phyloP scores from a whole-genome alignment of 2,888 invertebrate genomes.

The Unio delphinus region DNA sequence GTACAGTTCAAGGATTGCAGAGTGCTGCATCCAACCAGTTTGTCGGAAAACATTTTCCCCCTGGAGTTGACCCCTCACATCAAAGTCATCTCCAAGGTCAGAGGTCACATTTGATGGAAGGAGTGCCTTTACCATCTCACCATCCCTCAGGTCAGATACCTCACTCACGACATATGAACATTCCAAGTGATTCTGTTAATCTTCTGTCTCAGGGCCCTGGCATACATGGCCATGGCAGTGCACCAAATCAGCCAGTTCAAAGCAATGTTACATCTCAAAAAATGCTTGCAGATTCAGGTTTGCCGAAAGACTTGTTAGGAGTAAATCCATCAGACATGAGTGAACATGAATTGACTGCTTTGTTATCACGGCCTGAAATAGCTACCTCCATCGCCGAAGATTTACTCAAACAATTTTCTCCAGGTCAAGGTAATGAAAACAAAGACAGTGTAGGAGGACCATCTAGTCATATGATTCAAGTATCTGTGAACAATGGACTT shows the following conservation, averaged over 20 bases:
- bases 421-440: slow-evolving; percentile 1
- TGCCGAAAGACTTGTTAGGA: slow-evolving; percentile 36
- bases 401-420: slow-evolving; percentile 83
- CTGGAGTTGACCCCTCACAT: slow-evolving; percentile 28
- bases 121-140: slow-evolving; percentile 29
- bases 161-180: slow-evolving; percentile 32
- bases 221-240: background rate
- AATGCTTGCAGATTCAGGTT: slow-evolving; percentile 18
- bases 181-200: slow-evolving; percentile 27
- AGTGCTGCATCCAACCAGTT: too few relatives aligned
- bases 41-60: slow-evolving; percentile 25
- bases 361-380: slow-evolving; percentile 82
- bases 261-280: slow-evolving; percentile 5
- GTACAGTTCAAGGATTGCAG: too few relatives aligned
- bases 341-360: slow-evolving; percentile 82
- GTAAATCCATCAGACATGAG: slow-evolving; percentile 72
- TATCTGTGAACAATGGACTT: too few relatives aligned
- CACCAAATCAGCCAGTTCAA: slow-evolving; percentile 13
- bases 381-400: slow-evolving; percentile 80
- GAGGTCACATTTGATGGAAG: slow-evolving; percentile 20
- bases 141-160: slow-evolving; percentile 30
- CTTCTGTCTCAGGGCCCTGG: background rate
- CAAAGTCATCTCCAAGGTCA: slow-evolving; percentile 18
- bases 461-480: too few relatives aligned
- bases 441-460: background rate